Percentiles rank a stretch among this genome's conserved stretches.
phyloP scores from a whole-genome alignment of 2,113 vertebrate genomes.

The Epinephelus fuscoguttatus region DNA sequence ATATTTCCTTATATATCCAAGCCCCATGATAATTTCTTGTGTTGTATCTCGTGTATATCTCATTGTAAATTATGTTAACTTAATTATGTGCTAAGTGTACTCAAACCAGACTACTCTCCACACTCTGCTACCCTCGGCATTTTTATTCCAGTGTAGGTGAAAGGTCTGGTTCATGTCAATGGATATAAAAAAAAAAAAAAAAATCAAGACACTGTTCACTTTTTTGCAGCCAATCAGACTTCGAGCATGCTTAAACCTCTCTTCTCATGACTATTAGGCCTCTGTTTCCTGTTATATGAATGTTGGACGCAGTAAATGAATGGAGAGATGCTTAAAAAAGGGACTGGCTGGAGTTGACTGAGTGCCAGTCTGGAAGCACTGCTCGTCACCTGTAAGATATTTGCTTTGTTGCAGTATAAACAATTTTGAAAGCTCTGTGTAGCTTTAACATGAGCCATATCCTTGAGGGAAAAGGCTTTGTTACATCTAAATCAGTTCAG shows the following conservation, averaged over 20 bases:
- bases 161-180: slow-evolving; percentile 48
- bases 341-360: slow-evolving; percentile 21
- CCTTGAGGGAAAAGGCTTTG: slow-evolving; percentile 38
- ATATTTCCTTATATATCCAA: background rate
- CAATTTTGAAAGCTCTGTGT: slow-evolving; percentile 27
- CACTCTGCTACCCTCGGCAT: slow-evolving; percentile 6
- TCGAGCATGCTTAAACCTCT: background rate
- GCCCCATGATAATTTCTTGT: background rate
- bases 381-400: slow-evolving; percentile 50
- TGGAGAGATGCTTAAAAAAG: background rate
- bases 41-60: background rate
- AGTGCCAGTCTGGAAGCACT: slow-evolving; percentile 38
- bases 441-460: slow-evolving; percentile 13
- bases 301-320: slow-evolving; percentile 18
- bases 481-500: slow-evolving; percentile 52
- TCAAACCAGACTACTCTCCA: background rate
- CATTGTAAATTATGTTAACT: background rate
- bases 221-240: slow-evolving; percentile 48
- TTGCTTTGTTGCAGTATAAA: slow-evolving; percentile 40
- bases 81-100: slow-evolving; percentile 1
- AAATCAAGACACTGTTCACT: slow-evolving; percentile 14
- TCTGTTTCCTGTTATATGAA: slow-evolving; percentile 45
- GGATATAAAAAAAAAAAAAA: background rate
- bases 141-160: slow-evolving; percentile 20
- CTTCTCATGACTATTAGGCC: slow-evolving; percentile 19